Evolutionary conservation across 2,888 invertebrate genomes (phyloP).

Genomic region (Sialis lutaria): DNA sequence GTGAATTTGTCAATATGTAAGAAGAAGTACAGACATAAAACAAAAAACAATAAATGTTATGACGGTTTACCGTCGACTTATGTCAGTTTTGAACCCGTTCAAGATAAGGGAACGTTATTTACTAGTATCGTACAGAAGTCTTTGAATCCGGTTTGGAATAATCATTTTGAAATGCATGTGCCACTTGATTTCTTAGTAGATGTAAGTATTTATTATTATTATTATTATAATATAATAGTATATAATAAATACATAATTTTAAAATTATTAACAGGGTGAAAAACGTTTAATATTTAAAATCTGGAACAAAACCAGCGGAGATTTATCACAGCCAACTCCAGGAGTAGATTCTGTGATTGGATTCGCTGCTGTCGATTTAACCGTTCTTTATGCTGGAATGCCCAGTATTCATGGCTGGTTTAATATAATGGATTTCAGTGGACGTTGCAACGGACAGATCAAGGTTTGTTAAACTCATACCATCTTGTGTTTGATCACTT

Average conservation of each 20-base stretch:
- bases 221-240: too few relatives aligned
- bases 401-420: constrained; percentile 41
- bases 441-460: constrained; percentile 39
- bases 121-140: constrained; percentile 32
- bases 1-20: constrained; percentile 31
- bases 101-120: constrained; percentile 18
- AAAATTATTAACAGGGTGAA: constrained; percentile 26
- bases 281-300: constrained; percentile 40
- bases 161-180: constrained; percentile 29
- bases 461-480: constrained; percentile 23
- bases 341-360: constrained; percentile 39
- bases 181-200: constrained; percentile 30
- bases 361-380: constrained; percentile 39
- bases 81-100: constrained; percentile 36
- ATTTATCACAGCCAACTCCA: constrained; percentile 28
- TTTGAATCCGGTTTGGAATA: constrained; percentile 36
- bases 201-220: too few relatives aligned
- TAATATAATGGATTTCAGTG: constrained; percentile 40
- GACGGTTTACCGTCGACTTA: constrained; percentile 36
- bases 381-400: constrained; percentile 29
- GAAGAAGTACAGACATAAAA: constrained; percentile 19
- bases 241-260: too few relatives aligned
- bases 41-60: constrained; percentile 16
- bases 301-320: constrained; percentile 34
- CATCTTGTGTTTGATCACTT: too few relatives aligned